A percentile compares a stretch with the other conserved stretches of the same genome.
Evolutionary conservation across 1,140 invertebrate genomes (phyloP).

Genomic region (Sinonovacula constricta): DNA sequence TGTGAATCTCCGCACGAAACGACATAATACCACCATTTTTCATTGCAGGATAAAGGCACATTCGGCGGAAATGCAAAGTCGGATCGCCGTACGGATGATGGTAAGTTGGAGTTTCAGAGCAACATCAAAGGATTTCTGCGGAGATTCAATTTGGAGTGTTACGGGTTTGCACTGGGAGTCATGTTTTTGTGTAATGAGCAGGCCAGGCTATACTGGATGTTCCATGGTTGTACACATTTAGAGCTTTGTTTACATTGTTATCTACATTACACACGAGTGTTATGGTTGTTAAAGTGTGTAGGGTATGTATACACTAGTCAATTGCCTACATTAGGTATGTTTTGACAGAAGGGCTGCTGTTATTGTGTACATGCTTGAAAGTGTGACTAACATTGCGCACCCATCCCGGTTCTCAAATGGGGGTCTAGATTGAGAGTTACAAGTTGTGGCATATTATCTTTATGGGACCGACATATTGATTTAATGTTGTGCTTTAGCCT

Average conservation of each 20-base stretch:
- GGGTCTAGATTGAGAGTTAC: no score
- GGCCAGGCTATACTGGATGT: slow-evolving; percentile 8
- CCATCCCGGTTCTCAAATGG: no score
- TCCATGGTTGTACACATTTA: background rate
- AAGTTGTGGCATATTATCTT: no score
- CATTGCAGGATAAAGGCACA: slow-evolving; percentile 45
- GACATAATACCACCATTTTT: slow-evolving; percentile 23
- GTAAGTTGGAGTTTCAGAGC: slow-evolving; percentile 39
- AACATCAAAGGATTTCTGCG: slow-evolving; percentile 49
- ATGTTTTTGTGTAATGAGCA: slow-evolving; percentile 49
- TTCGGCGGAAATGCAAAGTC: slow-evolving; percentile 45
- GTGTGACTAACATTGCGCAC: background rate
- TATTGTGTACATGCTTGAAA: background rate
- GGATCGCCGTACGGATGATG: slow-evolving; percentile 39
- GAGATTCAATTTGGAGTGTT: slow-evolving; percentile 26
- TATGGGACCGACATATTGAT: no score
- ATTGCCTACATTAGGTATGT: no score
- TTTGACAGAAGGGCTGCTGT: background rate
- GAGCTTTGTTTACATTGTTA: background rate
- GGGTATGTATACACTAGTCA: no score
- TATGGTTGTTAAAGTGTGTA: background rate
- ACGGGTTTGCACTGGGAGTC: slow-evolving; percentile 22
- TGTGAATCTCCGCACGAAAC: no score
- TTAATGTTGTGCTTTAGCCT: no score
- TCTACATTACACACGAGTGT: background rate